These are phyloP conservation scores for Xestoiulus laeticollis DNA, from an alignment of 2,888 invertebrate genomes.

Conservation along the genomic window DNA sequence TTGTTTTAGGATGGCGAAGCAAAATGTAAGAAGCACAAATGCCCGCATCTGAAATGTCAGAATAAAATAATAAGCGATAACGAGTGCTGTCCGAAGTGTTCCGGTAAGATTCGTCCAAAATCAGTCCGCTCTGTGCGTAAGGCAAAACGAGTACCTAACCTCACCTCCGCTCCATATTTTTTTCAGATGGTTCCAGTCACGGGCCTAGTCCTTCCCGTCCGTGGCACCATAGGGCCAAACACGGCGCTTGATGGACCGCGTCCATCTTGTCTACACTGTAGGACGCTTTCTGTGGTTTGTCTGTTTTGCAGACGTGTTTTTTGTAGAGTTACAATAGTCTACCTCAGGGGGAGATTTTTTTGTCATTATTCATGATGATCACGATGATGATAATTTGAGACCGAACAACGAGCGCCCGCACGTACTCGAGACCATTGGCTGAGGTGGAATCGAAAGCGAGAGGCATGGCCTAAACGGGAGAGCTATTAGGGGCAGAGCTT, in stretches of 20 bases:
- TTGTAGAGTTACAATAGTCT: constrained; percentile 45
- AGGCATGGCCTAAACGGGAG: neutral
- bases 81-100: constrained; percentile 63
- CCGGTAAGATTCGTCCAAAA: constrained; percentile 42
- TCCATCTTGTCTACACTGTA: neutral
- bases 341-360: constrained; percentile 46
- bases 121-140: too few relatives aligned
- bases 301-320: constrained; percentile 39
- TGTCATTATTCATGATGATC: constrained; percentile 15
- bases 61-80: constrained; percentile 67
- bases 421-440: neutral
- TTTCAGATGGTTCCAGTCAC: neutral
- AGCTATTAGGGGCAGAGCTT: neutral
- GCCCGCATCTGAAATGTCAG: constrained; percentile 75
- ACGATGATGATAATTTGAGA: constrained; percentile 1
- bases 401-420: neutral
- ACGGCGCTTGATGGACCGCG: constrained; percentile 39
- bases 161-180: too few relatives aligned
- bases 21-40: constrained; percentile 82
- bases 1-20: constrained; percentile 78
- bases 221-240: constrained; percentile 7
- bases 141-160: too few relatives aligned
- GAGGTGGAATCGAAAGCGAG: neutral
- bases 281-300: constrained; percentile 37
- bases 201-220: constrained; percentile 20